These are phyloP conservation scores for human DNA, from an alignment of 2,113 vertebrate species.

Conservation along the genomic window GRCh38 chr1:237645501-237646000, in stretches of 20 bases:
- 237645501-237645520: background rate
- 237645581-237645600: fast-evolving
- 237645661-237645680: background rate
- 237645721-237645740: background rate
- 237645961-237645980: no score
- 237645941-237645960: no score
- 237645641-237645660: background rate
- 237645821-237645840: background rate
- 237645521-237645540: background rate
- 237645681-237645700: background rate
- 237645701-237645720: background rate
- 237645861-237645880: background rate
- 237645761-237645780: background rate
- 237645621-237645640: background rate
- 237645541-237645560: background rate
- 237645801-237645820: background rate
- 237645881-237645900: no score
- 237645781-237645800: background rate
- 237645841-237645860: background rate
- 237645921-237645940: no score
- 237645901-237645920: no score
- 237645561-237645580: background rate
- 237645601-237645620: background rate
- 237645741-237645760: background rate
- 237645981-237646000: no score